Evolutionary conservation across 2,888 invertebrate species (phyloP), one percentile per base, ranked within the genome.

Genomic region (Cryptocephalus moraei): DNA sequence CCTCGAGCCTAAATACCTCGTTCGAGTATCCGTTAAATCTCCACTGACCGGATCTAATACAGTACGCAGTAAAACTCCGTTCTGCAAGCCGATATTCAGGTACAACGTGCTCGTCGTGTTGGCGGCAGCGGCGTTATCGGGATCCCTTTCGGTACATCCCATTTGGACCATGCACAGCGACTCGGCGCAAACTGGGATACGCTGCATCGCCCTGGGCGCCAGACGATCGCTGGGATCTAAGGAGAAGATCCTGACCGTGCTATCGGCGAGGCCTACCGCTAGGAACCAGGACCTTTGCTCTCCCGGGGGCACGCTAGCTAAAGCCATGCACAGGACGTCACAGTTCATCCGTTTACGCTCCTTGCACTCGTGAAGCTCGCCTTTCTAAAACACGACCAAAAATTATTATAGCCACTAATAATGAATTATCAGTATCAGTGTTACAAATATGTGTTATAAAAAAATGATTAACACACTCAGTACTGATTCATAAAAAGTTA

Each of bases 301-400:
- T 6, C 97, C 97, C 1, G 84, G 79, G 0, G 96, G 92, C 0
- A 99, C 95, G 46, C 90, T 90, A 1, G 94, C 96, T 50, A 99
- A 73, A 0, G 94, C 95, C 97, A 99, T 97, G 67, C 97, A 99
- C 56, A 97, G 87, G 1, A 99, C 95, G 70, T 99, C 97, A 0
- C 91, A 86, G 8, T 92, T 89, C 84, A 99, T 86, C 66, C 95
- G 92, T 64, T 95, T 94, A 9, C 96, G 80, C 67, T 97, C 96
- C 8, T 94, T 95, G 68, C 96, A 99, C 69, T 99, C 99, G 72
- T 99, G 96, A 43, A 99, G 74, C 70, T 96, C 94, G 1, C 97
- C 97, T 56, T 93, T 91, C 94, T 95, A 69, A 40, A 76, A 77
- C n/a, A n/a, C n/a, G n/a, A n/a, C n/a, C n/a, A 57, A 39, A 41